Evolutionary conservation across 1,140 invertebrate species (phyloP), one percentile per base, ranked within the genome.

Genomic region (Camponotus pennsylvanicus): DNA sequence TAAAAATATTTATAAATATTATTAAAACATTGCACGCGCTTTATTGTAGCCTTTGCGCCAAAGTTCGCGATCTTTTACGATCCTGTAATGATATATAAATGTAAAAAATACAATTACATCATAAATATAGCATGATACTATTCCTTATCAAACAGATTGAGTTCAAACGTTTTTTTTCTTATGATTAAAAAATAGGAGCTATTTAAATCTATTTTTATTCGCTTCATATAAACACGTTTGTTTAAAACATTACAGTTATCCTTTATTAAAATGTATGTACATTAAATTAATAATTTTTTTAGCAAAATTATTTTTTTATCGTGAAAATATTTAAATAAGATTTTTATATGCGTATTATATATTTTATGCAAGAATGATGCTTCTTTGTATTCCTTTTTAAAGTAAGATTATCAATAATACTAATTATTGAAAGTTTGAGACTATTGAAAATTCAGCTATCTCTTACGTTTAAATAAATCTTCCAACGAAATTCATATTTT

Each of bases 71-170:
- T 32, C 4, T 63, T 32, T 42, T 4, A 77, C 21, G 15, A 32
- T 7, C 37, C 40, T 77, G 21, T 57, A 63, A 42, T 63, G 32
- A 15, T 77, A 77, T 32, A n/a, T 37, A 42, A 61, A 49, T n/a
- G 27, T 61, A 76, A 15, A 15, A 75, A 76, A 5, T 13, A 76
- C n/a, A 27, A 8, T 61, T 21, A n/a, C n/a, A 76, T 49, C 6
- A 15, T 49, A n/a, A 40, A 13, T 59, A 49, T 15, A 49, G 13
- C 11, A 0, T 40, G 71, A 59, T n/a, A 15, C 37, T 73, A 32
- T 13, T 57, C 1, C 11, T 21, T 34, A 15, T 37, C 5, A 11
- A 37, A 27, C 18, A 55, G 21, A 15, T 5, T 21, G 32, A 1
- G 57, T 75, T 32, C 71, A 11, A 5, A 37, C n/a, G 2, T 13